A percentile compares a stretch with the other conserved stretches of the same genome.
phyloP scores from a whole-genome alignment of 2,797 vertebrate species.

The Takifugu ocellatus region DNA sequence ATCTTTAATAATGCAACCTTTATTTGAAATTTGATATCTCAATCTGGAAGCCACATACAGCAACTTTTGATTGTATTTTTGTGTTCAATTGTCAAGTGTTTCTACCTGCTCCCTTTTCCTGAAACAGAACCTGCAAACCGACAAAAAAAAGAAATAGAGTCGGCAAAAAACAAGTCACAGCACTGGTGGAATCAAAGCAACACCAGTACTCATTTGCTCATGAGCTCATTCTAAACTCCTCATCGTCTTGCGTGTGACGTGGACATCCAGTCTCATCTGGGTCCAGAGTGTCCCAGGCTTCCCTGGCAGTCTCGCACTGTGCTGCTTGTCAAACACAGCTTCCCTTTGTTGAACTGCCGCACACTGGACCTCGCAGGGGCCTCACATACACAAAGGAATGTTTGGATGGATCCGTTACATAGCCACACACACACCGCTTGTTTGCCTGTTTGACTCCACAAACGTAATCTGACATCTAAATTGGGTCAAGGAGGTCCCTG shows the following conservation, averaged over 20 bases:
- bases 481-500: slow-evolving; percentile 51
- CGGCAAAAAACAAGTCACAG: no score
- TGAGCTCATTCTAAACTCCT: no score
- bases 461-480: slow-evolving; percentile 65
- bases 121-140: no score
- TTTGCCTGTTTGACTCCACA: slow-evolving; percentile 65
- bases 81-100: no score
- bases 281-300: slow-evolving; percentile 33
- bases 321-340: slow-evolving; percentile 69
- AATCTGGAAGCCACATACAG: no score
- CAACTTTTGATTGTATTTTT: no score
- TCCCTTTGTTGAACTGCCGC: slow-evolving; percentile 69
- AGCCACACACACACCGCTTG: slow-evolving; percentile 61
- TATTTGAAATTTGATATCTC: no score
- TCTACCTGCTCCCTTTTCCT: no score
- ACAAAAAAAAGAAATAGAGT: no score
- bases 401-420: slow-evolving; percentile 67
- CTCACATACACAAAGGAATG: slow-evolving; percentile 71
- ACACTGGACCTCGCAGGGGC: slow-evolving; percentile 67
- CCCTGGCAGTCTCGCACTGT: slow-evolving; percentile 48
- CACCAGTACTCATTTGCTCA: no score
- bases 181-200: no score
- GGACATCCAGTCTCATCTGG: slow-evolving; percentile 37
- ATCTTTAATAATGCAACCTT: no score
- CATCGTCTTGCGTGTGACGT: neutral